phyloP scores from a whole-genome alignment of 1,140 invertebrate genomes.

The Parapsyche elsis region DNA sequence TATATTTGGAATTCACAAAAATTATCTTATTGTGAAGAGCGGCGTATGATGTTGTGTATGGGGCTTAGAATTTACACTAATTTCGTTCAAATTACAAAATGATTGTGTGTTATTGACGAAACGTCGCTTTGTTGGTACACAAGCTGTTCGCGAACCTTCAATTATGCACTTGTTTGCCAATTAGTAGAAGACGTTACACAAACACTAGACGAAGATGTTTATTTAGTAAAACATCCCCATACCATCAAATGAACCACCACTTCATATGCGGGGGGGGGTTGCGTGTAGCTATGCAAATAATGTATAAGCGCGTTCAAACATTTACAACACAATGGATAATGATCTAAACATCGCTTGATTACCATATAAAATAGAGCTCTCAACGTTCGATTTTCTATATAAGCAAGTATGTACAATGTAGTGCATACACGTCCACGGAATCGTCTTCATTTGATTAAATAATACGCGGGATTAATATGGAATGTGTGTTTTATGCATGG shows the following conservation, averaged over 20 bases:
- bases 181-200: conserved; percentile 1
- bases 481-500: too few relatives aligned
- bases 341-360: conserved; percentile 21
- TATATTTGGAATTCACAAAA: too few relatives aligned
- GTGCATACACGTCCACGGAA: neutral
- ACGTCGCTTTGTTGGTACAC: neutral
- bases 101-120: too few relatives aligned
- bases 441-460: too few relatives aligned
- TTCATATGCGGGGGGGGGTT: neutral
- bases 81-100: too few relatives aligned
- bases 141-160: neutral
- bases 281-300: conserved; percentile 31
- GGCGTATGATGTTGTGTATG: too few relatives aligned
- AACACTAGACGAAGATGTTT: neutral
- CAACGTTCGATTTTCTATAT: too few relatives aligned
- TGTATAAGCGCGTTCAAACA: conserved; percentile 21
- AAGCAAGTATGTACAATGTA: too few relatives aligned
- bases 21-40: too few relatives aligned
- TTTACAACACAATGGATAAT: conserved; percentile 26
- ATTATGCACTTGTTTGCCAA: conserved; percentile 27
- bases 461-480: too few relatives aligned
- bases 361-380: conserved; percentile 5
- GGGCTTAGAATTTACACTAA: too few relatives aligned
- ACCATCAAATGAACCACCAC: neutral
- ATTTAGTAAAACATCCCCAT: neutral